Conservation (phyloP, 2,113 vertebrate species). For the Nannobrachium achirus region DNA sequence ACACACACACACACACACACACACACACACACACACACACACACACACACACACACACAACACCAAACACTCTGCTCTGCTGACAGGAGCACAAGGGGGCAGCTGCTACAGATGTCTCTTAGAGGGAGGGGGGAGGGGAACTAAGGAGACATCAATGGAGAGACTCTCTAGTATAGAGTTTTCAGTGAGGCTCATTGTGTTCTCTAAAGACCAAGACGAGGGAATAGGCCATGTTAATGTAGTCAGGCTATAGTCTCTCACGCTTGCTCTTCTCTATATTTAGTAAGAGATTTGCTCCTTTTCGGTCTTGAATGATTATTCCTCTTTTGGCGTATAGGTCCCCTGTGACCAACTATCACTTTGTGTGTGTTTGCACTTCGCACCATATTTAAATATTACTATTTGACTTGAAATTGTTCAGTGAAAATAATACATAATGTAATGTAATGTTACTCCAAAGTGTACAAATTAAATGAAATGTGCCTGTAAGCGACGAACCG, state of each 20-base stretch:
- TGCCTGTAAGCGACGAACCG: too few relatives aligned
- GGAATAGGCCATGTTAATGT: constrained; percentile 67
- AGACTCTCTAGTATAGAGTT: constrained; percentile 71
- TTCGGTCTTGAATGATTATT: constrained; percentile 25
- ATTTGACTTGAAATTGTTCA: constrained; percentile 7
- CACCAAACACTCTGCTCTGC: constrained; percentile 68
- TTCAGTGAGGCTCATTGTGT: constrained; percentile 72
- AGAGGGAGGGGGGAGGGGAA: constrained; percentile 76
- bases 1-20: constrained; percentile 5
- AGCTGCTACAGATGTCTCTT: constrained; percentile 85
- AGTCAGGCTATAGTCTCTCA: constrained; percentile 60
- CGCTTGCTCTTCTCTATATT: constrained; percentile 21
- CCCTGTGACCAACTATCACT: constrained; percentile 4
- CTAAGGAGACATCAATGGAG: constrained; percentile 78
- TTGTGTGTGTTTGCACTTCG: constrained; percentile 1
- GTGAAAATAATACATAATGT: neutral
- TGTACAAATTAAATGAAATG: neutral
- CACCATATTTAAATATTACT: constrained; percentile 4
- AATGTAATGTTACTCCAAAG: neutral
- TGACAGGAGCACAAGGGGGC: constrained; percentile 83
- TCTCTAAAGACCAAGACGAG: constrained; percentile 70
- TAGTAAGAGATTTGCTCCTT: constrained; percentile 27
- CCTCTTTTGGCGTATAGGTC: neutral
- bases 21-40: neutral
- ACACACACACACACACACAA: constrained; percentile 46